Conservation (phyloP, 2,113 vertebrate genomes). For the Danio rerio region GRCz12tu NC_133186.1:7559001-7559500, state of each 20-base stretch:
- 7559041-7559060: slow-evolving; percentile 82
- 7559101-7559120: slow-evolving; percentile 77
- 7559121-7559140: slow-evolving; percentile 76
- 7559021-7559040: slow-evolving; percentile 83
- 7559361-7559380: background rate
- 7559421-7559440: background rate
- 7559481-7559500: background rate
- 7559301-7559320: background rate
- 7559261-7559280: background rate
- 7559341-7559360: background rate
- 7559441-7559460: background rate
- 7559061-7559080: slow-evolving; percentile 81
- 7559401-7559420: background rate
- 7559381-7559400: background rate
- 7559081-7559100: slow-evolving; percentile 78
- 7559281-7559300: background rate
- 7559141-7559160: slow-evolving; percentile 74
- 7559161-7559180: slow-evolving; percentile 68
- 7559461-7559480: background rate
- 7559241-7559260: background rate
- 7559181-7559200: slow-evolving; percentile 75
- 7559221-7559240: slow-evolving; percentile 59
- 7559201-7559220: slow-evolving; percentile 70
- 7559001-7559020: slow-evolving; percentile 78
- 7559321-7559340: background rate